Evolutionary conservation across 2,113 vertebrate genomes (phyloP), one percentile per base, ranked within the genome.

Genomic region (Mola mola): DNA sequence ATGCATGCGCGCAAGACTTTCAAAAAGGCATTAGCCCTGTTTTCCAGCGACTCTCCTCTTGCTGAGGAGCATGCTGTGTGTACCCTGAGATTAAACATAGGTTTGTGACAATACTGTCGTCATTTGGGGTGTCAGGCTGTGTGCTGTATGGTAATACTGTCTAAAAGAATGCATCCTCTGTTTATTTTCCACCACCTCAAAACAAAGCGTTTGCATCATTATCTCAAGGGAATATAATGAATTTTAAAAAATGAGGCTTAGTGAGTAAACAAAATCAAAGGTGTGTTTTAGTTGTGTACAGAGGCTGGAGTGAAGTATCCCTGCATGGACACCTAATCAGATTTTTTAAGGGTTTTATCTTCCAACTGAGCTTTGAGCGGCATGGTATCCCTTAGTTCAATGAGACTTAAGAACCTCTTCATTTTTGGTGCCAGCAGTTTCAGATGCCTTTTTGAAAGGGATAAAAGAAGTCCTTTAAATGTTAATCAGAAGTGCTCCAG

Each of bases 401-500:
- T 66, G 38, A 60, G 61, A 69, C 66, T 72, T 28, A 10, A 73
- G 48, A 77, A 42, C 2, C 11, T 10, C 61, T 75, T 70, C 25
- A 64, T 77, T 41, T 47, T 29, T 12, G 1, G 6, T 47, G 34
- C 25, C 11, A 24, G 41, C 46, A 2, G 13, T 53, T 75, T 56
- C 58, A 60, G 26, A 71, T 48, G 44, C 31, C 21, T 74, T 63
- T 77, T 66, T 69, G 17, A 66, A 16, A 26, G n/a, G 50, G 22
- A 64, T 40, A 49, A 56, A 49, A 40, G 3, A 29, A 34, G 46
- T 58, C 21, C 15, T 67, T 38, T 33, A 5, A 78, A 37, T 56
- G 29, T 46, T 60, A 70, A 61, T 86, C 65, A 71, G 42, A 75
- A 26, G 50, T 66, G 40, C 29, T 40, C 46, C 49, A 67, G 67